Conservation (phyloP, 2,113 vertebrate genomes). For the Erythrolamprus reginae region DNA sequence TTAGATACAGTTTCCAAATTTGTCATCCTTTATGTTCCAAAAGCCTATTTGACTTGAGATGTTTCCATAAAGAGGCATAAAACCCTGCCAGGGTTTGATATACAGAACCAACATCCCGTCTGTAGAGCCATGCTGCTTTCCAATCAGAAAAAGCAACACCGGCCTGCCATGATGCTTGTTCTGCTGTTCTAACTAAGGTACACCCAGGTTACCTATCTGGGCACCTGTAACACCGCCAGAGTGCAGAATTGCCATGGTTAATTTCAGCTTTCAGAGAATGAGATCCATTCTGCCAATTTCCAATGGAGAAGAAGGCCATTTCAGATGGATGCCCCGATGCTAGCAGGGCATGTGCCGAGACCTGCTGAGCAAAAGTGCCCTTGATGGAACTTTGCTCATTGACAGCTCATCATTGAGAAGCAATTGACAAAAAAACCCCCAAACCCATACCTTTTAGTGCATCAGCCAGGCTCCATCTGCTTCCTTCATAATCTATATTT, state of each 20-base stretch:
- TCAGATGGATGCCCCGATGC: background rate
- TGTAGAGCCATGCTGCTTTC: slow-evolving; percentile 58
- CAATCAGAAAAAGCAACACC: slow-evolving; percentile 47
- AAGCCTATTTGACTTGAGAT: slow-evolving; percentile 63
- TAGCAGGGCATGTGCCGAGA: background rate
- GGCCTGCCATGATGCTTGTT: slow-evolving; percentile 40
- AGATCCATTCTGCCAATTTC: background rate
- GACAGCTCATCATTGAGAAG: background rate
- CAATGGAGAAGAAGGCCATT: slow-evolving; percentile 20
- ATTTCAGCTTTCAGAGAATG: slow-evolving; percentile 36
- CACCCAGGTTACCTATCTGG: slow-evolving; percentile 41
- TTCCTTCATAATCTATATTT: slow-evolving; percentile 31
- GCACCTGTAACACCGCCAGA: slow-evolving; percentile 19
- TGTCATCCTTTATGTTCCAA: slow-evolving; percentile 67
- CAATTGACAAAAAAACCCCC: slow-evolving; percentile 35
- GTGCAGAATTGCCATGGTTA: slow-evolving; percentile 19
- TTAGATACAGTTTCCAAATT: slow-evolving; percentile 68
- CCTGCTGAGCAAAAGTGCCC: slow-evolving; percentile 2
- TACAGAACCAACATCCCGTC: slow-evolving; percentile 53
- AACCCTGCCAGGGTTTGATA: slow-evolving; percentile 56
- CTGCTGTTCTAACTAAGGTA: slow-evolving; percentile 38
- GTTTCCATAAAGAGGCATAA: slow-evolving; percentile 63
- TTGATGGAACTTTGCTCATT: slow-evolving; percentile 11
- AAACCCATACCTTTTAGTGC: slow-evolving; percentile 13
- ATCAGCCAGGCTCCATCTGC: slow-evolving; percentile 17